phyloP scores from a whole-genome alignment of 1,140 invertebrate genomes.

The Mercenaria mercenaria region DNA sequence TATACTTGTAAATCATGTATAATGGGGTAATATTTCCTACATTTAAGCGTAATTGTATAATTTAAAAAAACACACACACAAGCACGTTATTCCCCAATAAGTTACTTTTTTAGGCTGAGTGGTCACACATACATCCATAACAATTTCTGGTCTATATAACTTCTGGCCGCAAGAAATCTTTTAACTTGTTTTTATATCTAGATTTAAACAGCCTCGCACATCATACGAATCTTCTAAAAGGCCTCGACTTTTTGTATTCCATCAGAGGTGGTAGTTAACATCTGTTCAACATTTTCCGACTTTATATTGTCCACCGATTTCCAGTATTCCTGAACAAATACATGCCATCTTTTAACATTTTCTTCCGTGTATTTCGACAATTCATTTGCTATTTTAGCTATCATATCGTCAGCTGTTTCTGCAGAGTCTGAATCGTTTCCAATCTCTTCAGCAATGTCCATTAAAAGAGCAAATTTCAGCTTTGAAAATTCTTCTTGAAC shows the following conservation, averaged over 20 bases:
- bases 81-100: too few relatives aligned
- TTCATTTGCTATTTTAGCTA: neutral
- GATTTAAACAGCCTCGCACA: too few relatives aligned
- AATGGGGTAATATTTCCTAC: too few relatives aligned
- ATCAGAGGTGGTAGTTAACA: neutral
- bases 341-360: neutral
- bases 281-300: neutral
- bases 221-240: neutral
- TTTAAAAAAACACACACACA: too few relatives aligned
- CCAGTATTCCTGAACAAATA: neutral
- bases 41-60: too few relatives aligned
- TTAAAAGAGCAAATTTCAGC: neutral
- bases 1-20: too few relatives aligned
- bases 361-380: neutral
- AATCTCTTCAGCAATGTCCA: constrained; percentile 1
- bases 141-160: too few relatives aligned
- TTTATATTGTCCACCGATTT: neutral
- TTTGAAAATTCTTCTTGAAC: constrained; percentile 11
- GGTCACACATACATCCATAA: too few relatives aligned
- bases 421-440: neutral
- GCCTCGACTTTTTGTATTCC: neutral
- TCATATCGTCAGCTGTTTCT: neutral
- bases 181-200: too few relatives aligned
- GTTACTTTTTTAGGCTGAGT: too few relatives aligned
- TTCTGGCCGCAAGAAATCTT: too few relatives aligned